These are phyloP conservation scores for Xyrichtys novacula DNA, from an alignment of 2,797 vertebrate genomes.

Conservation along the genomic window DNA sequence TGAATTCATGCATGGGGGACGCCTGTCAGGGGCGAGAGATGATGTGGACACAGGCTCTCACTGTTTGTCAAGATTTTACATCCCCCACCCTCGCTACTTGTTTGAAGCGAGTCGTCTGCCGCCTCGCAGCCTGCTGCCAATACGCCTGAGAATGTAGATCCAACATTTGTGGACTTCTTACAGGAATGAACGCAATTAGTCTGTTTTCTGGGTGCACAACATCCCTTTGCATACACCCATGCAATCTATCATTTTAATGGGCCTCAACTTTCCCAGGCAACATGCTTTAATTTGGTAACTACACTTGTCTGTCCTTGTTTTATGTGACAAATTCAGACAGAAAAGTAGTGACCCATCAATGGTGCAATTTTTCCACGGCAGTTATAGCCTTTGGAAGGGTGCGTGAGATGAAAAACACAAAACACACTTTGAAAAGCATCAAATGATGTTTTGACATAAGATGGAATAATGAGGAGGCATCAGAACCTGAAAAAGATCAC, in stretches of 20 bases:
- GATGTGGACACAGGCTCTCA: constrained; percentile 83
- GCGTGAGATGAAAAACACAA: constrained; percentile 42
- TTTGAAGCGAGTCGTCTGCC: constrained; percentile 83
- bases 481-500: constrained; percentile 55
- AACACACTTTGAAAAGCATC: constrained; percentile 60
- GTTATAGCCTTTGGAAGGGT: constrained; percentile 45
- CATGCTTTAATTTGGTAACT: constrained; percentile 76
- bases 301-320: constrained; percentile 65
- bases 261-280: constrained; percentile 76
- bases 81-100: constrained; percentile 76
- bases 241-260: constrained; percentile 86
- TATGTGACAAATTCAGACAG: constrained; percentile 68
- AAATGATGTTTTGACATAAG: constrained; percentile 71
- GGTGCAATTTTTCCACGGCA: constrained; percentile 29
- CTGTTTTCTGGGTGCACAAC: constrained; percentile 83
- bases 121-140: constrained; percentile 83
- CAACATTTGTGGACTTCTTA: constrained; percentile 83
- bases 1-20: constrained; percentile 85
- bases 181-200: constrained; percentile 84
- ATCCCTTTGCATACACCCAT: constrained; percentile 77
- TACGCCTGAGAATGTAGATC: constrained; percentile 80
- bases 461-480: constrained; percentile 66
- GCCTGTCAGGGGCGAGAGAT: constrained; percentile 84
- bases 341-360: constrained; percentile 65
- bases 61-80: constrained; percentile 86